Conservation (phyloP, 2,113 vertebrate genomes). For the Sinocyclocheilus maitianheensis region DNA sequence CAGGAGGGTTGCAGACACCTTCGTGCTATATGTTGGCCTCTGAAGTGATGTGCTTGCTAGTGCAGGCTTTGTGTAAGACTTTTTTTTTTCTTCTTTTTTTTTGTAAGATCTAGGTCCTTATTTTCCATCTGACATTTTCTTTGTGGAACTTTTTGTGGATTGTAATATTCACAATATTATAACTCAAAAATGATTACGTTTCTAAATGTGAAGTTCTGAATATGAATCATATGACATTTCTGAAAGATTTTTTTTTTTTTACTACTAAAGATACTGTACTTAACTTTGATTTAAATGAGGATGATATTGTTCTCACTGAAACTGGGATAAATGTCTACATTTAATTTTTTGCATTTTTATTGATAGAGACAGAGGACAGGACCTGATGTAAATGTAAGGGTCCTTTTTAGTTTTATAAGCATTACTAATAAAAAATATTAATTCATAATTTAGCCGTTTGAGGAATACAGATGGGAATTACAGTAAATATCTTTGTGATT, state of each 20-base stretch:
- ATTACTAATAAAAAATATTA: background rate
- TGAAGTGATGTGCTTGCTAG: slow-evolving; percentile 38
- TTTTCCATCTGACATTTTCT: slow-evolving; percentile 32
- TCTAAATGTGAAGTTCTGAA: background rate
- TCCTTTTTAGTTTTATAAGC: background rate
- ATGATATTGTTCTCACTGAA: background rate
- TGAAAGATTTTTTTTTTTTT: background rate
- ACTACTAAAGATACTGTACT: background rate
- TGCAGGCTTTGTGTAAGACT: slow-evolving; percentile 12
- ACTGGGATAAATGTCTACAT: background rate
- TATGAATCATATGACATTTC: background rate
- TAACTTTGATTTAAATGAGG: background rate
- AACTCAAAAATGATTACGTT: background rate
- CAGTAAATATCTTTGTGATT: background rate
- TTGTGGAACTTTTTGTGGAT: background rate
- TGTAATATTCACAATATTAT: background rate
- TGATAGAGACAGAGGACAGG: background rate
- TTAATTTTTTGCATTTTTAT: background rate
- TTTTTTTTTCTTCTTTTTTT: background rate
- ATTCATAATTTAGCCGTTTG: background rate
- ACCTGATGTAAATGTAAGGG: background rate
- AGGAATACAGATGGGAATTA: background rate
- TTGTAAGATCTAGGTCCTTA: background rate
- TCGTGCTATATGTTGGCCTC: slow-evolving; percentile 23
- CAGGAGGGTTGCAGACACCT: slow-evolving; percentile 36